Evolutionary conservation across 2,888 invertebrate species (phyloP), one percentile per base, ranked within the genome.

Genomic region (Petrophora chlorosata): DNA sequence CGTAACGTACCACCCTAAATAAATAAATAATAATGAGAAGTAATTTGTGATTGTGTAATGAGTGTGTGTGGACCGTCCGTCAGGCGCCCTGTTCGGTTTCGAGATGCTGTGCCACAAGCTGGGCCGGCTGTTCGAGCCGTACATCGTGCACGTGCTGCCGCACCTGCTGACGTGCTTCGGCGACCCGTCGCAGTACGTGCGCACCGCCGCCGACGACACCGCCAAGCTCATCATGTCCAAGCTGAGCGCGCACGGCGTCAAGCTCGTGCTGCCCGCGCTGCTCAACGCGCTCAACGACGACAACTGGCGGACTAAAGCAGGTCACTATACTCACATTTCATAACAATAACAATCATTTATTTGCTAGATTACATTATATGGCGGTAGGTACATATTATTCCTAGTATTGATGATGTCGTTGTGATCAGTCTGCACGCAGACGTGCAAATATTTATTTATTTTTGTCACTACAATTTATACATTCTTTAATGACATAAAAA

Each of bases 291-390:
- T 99, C 44, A 97, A 99, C 79, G 98, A 99, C 79, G 99, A 99
- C 85, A 98, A 98, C 9, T 99, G 99, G 99, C 92, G 99, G 72
- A 99, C 99, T 0, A 99, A 99, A 86, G 97, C 97, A 4, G 97
- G 95, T 94, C 39, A 34, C 80, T 50, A 5, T 5, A 4, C 22
- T 4, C n/a, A n/a, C n/a, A n/a, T n/a, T n/a, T n/a, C n/a, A n/a
- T n/a, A n/a, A n/a, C n/a, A n/a, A n/a, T n/a, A n/a, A n/a, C n/a
- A n/a, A n/a, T n/a, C n/a, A n/a, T n/a, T n/a, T n/a, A n/a, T n/a
- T n/a, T n/a, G n/a, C n/a, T n/a, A n/a, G n/a, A n/a, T n/a, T n/a
- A n/a, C n/a, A n/a, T n/a, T n/a, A n/a, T n/a, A n/a, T n/a, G n/a
- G n/a, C n/a, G n/a, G n/a, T n/a, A n/a, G n/a, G n/a, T n/a, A n/a